A percentile compares a stretch with the other conserved stretches of the same genome.
Evolutionary conservation across 2,797 vertebrate species (phyloP).

Genomic region (Lacerta viridis): DNA sequence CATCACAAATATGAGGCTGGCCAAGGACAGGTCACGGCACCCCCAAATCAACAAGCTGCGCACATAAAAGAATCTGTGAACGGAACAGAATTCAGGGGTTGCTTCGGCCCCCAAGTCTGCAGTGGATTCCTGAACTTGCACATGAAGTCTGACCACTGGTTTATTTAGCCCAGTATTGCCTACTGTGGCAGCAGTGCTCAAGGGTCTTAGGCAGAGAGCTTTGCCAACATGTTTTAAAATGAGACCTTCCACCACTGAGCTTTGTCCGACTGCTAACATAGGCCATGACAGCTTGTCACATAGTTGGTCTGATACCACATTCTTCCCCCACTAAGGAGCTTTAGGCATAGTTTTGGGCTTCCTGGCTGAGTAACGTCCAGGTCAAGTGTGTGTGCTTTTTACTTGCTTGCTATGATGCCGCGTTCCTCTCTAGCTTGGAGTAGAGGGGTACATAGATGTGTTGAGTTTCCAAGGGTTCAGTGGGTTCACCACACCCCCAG

Average conservation of each 20-base stretch:
- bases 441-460: not conserved
- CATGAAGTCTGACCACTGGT: not conserved
- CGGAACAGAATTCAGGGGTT: not conserved
- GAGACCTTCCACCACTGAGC: not conserved
- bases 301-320: not conserved
- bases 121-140: not conserved
- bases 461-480: not conserved
- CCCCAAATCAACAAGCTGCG: not conserved
- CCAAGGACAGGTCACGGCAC: too few relatives aligned
- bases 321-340: not conserved
- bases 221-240: not conserved
- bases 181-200: too few relatives aligned
- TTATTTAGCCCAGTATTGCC: too few relatives aligned
- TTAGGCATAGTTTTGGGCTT: too few relatives aligned
- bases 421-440: not conserved
- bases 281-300: not conserved
- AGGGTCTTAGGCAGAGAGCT: not conserved
- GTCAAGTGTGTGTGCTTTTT: too few relatives aligned
- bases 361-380: too few relatives aligned
- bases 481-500: too few relatives aligned
- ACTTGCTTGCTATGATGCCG: not conserved
- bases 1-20: too few relatives aligned
- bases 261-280: not conserved
- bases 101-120: not conserved
- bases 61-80: not conserved